These are phyloP conservation scores for Bombylius discolor DNA, from an alignment of 2,888 invertebrate genomes.

Conservation along the genomic window DNA sequence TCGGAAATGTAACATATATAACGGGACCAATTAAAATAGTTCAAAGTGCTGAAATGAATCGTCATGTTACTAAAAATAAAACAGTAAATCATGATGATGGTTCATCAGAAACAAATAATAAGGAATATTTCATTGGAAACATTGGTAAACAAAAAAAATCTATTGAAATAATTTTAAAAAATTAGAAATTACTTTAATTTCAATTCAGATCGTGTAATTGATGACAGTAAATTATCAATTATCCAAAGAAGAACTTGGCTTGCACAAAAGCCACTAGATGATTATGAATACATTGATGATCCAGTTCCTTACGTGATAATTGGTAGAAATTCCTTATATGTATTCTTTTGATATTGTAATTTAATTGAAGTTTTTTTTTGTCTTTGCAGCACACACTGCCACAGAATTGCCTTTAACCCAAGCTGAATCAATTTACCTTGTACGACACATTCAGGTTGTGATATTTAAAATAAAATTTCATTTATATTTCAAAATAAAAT, in stretches of 20 bases:
- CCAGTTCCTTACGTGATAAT: conserved; percentile 40
- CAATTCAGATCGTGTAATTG: too few relatives aligned
- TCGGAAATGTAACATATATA: conserved; percentile 40
- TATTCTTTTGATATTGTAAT: not conserved
- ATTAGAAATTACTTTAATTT: too few relatives aligned
- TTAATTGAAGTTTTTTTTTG: not conserved
- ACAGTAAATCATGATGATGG: too few relatives aligned
- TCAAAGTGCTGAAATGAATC: conserved; percentile 5
- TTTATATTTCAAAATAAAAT: too few relatives aligned
- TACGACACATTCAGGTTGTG: conserved; percentile 38
- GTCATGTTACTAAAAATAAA: not conserved
- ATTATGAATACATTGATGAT: conserved; percentile 23
- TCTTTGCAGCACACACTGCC: conserved; percentile 38
- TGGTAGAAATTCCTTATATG: conserved; percentile 27
- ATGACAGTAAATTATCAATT: conserved; percentile 20
- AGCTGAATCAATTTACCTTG: conserved; percentile 36
- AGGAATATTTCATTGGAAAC: too few relatives aligned
- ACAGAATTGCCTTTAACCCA: conserved; percentile 37
- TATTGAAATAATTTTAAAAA: too few relatives aligned
- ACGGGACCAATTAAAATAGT: conserved; percentile 37
- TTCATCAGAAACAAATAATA: too few relatives aligned
- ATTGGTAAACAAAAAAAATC: too few relatives aligned
- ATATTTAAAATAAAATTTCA: not conserved
- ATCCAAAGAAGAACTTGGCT: conserved; percentile 37
- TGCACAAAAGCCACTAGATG: conserved; percentile 36